Conservation (phyloP, 2,113 vertebrate species). For the Hippocampus guttulatus region DNA sequence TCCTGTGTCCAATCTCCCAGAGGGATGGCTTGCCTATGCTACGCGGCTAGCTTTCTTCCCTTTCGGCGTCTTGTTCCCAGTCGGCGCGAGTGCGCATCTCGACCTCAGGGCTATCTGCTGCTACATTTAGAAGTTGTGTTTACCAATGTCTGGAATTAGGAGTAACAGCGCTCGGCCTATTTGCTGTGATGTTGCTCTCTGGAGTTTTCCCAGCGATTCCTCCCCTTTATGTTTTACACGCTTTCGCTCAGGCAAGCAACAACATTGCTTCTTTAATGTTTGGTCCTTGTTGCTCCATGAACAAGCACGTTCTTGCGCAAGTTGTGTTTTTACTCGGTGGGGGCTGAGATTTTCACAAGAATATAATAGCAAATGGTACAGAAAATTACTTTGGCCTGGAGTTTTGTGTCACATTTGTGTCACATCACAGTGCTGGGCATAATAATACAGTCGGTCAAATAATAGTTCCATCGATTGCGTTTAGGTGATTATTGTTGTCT, state of each 20-base stretch:
- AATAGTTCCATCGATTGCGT: background rate
- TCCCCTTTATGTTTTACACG: background rate
- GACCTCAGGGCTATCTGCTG: conserved; percentile 51
- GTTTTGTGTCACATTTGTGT: background rate
- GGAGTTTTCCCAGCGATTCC: conserved; percentile 16
- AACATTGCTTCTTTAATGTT: conserved; percentile 9
- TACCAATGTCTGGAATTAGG: conserved; percentile 38
- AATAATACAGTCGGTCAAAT: background rate
- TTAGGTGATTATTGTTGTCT: background rate
- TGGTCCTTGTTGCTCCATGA: background rate
- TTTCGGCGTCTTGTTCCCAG: conserved; percentile 22
- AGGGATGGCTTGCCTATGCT: conserved; percentile 45
- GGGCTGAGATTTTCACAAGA: background rate
- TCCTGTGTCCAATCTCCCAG: conserved; percentile 59
- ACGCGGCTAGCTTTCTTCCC: conserved; percentile 22
- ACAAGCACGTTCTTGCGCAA: background rate
- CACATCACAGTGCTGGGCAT: background rate
- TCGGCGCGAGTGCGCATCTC: conserved; percentile 39
- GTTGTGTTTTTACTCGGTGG: background rate
- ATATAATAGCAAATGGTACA: background rate
- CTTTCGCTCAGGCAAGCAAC: background rate
- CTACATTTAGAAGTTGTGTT: conserved; percentile 58
- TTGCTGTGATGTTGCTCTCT: conserved; percentile 35
- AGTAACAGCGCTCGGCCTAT: conserved; percentile 35
- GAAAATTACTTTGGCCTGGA: background rate